phyloP scores from a whole-genome alignment of 2,888 invertebrate genomes.

The Plagodis pulveraria region DNA sequence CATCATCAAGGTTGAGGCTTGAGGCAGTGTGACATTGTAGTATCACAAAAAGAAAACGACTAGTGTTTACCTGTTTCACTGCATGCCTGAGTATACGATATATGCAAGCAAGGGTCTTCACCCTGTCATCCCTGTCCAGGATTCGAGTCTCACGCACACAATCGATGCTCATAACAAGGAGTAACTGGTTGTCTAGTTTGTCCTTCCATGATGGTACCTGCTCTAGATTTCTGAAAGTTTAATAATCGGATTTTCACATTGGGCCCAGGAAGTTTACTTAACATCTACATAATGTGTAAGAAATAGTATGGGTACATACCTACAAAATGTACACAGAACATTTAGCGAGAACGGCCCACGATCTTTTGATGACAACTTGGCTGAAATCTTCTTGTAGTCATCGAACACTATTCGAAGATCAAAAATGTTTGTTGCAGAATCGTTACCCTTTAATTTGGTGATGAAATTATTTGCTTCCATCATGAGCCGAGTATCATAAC shows the following conservation, averaged over 20 bases:
- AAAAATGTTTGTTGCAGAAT: constrained; percentile 49
- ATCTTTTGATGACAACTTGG: constrained; percentile 57
- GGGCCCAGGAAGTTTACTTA: background rate
- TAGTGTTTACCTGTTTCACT: constrained; percentile 51
- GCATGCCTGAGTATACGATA: constrained; percentile 66
- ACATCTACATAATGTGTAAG: background rate
- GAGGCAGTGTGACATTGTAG: constrained; percentile 42
- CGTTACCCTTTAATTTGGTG: constrained; percentile 63
- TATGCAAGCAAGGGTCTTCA: constrained; percentile 66
- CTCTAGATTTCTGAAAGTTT: constrained; percentile 65
- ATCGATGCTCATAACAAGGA: constrained; percentile 60
- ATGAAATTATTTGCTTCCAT: constrained; percentile 70
- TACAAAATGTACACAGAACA: constrained; percentile 71
- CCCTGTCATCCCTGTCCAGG: constrained; percentile 50
- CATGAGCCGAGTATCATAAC: background rate
- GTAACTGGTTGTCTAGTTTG: constrained; percentile 51
- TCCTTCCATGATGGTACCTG: constrained; percentile 66
- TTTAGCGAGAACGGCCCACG: constrained; percentile 64
- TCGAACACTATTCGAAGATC: constrained; percentile 53
- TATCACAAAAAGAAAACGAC: constrained; percentile 52
- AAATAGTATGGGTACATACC: constrained; percentile 48
- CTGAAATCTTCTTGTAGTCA: constrained; percentile 54
- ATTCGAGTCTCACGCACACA: constrained; percentile 60
- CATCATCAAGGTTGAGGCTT: no score
- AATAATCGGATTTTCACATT: background rate